Percentiles rank a stretch among this genome's conserved stretches.
Conservation (phyloP, 92 coral and sea anemone genomes). For the Phenganax marumi region DNA sequence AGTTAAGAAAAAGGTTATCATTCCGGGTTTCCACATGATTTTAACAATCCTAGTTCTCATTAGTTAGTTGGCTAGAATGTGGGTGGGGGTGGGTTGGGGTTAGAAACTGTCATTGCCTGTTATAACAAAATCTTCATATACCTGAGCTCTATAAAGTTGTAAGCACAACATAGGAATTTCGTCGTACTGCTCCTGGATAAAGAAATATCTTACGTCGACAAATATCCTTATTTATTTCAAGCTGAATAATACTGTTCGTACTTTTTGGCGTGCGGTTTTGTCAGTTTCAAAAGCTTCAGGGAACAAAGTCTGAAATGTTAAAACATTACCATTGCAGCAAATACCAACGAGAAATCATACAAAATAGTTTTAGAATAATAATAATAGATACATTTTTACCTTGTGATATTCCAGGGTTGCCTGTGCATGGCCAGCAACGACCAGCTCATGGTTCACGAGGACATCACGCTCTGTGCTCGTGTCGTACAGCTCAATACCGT, state of each 20-base stretch:
- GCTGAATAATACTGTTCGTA: background rate
- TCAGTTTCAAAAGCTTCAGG: slow-evolving; percentile 63
- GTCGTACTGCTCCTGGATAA: slow-evolving; percentile 63
- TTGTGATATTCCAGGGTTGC: slow-evolving; percentile 76
- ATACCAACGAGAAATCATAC: too few relatives aligned
- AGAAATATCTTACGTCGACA: background rate
- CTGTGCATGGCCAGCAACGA: slow-evolving; percentile 80
- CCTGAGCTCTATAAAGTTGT: slow-evolving; percentile 69
- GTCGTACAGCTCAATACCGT: slow-evolving; percentile 76
- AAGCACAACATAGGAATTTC: slow-evolving; percentile 79
- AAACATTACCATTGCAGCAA: background rate
- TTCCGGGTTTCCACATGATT: background rate
- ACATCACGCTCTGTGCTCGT: slow-evolving; percentile 77
- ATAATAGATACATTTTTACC: slow-evolving; percentile 40
- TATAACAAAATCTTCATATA: background rate
- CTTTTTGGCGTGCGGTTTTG: slow-evolving; percentile 34
- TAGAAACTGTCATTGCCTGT: too few relatives aligned
- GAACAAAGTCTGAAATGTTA: slow-evolving; percentile 60
- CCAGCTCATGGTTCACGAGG: slow-evolving; percentile 73
- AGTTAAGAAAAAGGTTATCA: background rate
- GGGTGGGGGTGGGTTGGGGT: too few relatives aligned
- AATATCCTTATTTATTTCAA: background rate
- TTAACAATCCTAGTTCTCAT: background rate
- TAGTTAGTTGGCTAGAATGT: too few relatives aligned
- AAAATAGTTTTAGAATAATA: background rate